These are phyloP conservation scores for Copidosoma aretas DNA, from an alignment of 2,888 invertebrate species.

Conservation along the genomic window DNA sequence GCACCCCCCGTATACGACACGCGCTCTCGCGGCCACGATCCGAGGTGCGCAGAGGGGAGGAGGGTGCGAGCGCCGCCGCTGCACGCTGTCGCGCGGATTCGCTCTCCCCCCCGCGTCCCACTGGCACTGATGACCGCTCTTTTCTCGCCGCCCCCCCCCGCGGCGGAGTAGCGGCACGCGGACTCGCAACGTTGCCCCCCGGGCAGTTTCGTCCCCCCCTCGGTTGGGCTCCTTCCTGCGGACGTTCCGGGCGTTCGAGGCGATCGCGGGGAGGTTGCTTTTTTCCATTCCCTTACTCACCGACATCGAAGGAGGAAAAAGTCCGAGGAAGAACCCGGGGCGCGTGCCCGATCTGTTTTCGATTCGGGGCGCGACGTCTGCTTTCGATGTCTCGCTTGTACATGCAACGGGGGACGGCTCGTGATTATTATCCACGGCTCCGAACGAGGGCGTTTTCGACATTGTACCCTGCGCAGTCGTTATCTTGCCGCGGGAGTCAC, in stretches of 20 bases:
- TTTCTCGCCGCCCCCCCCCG: neutral
- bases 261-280: too few relatives aligned
- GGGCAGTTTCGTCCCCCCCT: constrained; percentile 2
- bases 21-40: too few relatives aligned
- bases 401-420: too few relatives aligned
- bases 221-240: too few relatives aligned
- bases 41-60: too few relatives aligned
- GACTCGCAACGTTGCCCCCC: neutral
- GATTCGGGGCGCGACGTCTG: neutral
- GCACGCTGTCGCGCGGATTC: constrained; percentile 44
- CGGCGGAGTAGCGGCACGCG: neutral
- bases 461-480: too few relatives aligned
- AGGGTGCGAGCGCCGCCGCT: neutral
- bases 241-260: too few relatives aligned
- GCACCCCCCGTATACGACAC: too few relatives aligned
- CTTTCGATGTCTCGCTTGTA: neutral
- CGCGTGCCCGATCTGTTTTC: neutral
- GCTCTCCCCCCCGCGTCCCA: constrained; percentile 55
- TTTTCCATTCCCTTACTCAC: neutral
- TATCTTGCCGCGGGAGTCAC: neutral
- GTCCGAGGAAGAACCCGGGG: neutral
- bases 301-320: neutral
- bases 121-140: constrained; percentile 56
- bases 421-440: too few relatives aligned
- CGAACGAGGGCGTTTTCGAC: too few relatives aligned